Evolutionary conservation across 2,797 vertebrate genomes (phyloP), one percentile per base, ranked within the genome.

Genomic region (Chaunax sp.): DNA sequence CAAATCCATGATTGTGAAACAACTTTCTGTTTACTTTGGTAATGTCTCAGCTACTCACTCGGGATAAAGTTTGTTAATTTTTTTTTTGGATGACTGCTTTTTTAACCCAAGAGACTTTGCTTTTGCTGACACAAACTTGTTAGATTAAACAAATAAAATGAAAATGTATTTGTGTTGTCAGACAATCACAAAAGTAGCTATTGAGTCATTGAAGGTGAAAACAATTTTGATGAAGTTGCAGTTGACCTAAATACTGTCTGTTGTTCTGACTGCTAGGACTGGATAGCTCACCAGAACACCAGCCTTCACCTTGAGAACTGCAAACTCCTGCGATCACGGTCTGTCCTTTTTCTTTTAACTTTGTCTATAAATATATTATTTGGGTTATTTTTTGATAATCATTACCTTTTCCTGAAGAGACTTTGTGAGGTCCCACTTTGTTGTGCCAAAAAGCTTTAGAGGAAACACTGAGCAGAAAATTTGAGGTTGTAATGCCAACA

Each of bases 261-360:
- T 84, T 53, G 10, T 77, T 84, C 67, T 81, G 15, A 41, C 56
- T 64, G 23, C 46, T 78, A 99, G 98, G 93, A 96, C 54, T 99
- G 98, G 97, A 93, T 97, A 79, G 84, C 93, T 65, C 98, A 98
- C 86, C 96, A 96, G 92, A 96, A 97, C 87, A 94, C 91, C 58
- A 83, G 82, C n/a, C 76, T 92, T 40, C 98, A 99, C 81, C 93
- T 96, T 20, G 93, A 95, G 35, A 98, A 83, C 87, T 97, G 97
- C 90, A 94, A 93, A 66, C 78, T 89, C 44, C 91, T 98, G 23
- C 90, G 94, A 35, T 92, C 92, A 88, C 92, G 92, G 97, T 98
- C 88, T 95, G 96, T 91, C 33, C n/a, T 20, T 16, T 22, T 51
- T 20, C 52, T 15, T 28, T 72, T 6, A 0, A 16, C 20, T 64